Evolutionary conservation across 2,113 vertebrate genomes (phyloP), one percentile per base, ranked within the genome.

Genomic region (Sander vitreus): DNA sequence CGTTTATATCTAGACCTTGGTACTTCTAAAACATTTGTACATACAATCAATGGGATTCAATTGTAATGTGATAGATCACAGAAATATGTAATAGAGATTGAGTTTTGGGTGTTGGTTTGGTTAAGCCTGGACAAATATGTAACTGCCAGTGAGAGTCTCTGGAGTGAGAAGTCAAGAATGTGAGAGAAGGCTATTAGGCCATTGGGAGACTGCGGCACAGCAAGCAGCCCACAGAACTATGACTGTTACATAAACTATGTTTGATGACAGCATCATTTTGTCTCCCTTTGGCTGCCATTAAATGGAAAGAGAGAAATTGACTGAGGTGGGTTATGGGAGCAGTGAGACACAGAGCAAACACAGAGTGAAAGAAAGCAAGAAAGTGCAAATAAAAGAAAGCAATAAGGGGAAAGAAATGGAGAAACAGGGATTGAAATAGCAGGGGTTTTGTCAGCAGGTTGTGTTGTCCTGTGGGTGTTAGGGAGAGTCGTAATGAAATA

Each of bases 401-500:
- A 47, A 81, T 21, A 72, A 10, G 23, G 16, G 33, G 62, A 47
- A 23, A 50, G 19, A 62, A 66, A 62, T 9, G 3, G n/a, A 67
- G 15, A 45, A 76, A 36, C 1, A 50, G 15, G 69, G 13, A 30
- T 8, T 69, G n/a, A 78, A 43, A 67, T 13, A 64, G 72, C 60
- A 71, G 54, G 45, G 57, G 47, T 89, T 78, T 83, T 39, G 25
- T 72, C 58, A 81, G 78, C 68, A 65, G 80, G 51, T 59, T 67
- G 36, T 54, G 58, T 57, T 73, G 53, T 84, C 53, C 76, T 81
- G 83, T 86, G 83, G 88, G 70, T 78, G 80, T 74, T 36, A 73
- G 55, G 21, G 36, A 67, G 82, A 78, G 62, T 64, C 76, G 16
- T 85, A 89, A 89, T 86, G 70, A 85, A 89, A 91, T 93, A 75